Evolutionary conservation across 2,888 invertebrate species (phyloP), one percentile per base, ranked within the genome.

Genomic region (Trichacis sp.): DNA sequence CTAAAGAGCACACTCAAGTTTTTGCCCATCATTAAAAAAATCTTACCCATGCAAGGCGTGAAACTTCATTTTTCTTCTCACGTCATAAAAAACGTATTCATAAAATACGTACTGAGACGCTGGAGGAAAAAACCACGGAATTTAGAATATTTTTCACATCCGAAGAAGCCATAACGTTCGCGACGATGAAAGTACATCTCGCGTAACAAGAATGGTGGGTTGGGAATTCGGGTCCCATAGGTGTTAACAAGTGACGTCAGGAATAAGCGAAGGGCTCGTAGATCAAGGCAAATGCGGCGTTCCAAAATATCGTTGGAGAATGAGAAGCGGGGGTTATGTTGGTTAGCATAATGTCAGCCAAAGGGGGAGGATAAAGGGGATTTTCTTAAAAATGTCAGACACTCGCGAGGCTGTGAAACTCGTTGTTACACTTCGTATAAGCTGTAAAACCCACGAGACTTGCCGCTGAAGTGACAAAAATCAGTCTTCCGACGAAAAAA

Each of bases 311-410:
- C 77, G 77, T 56, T 49, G 53, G 48, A 52, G 62, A 58, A 55
- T 54, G 64, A 30, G 56, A 51, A 46, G 68, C 67, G 67, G 72
- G 54, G 68, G 52, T 48, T 30, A 62, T 56, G 56, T 73, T 79
- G 77, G 78, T 82, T 82, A 80, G 79, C 79, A 82, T 82, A 81
- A 82, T 81, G 80, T 76, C 77, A 78, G 73, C 71, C 68, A 48
- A 48, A 69, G 69, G 64, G 58, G 62, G 50, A 68, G 71, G 72
- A 68, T 66, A 73, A 66, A 69, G 70, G 64, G 72, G 75, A 76
- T 80, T 80, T 81, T 78, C 76, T 80, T 74, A 76, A 81, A 82
- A 81, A 78, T 80, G 80, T 81, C 81, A 75, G 68, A 64, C 48
- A 59, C 59, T 59, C 59, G 56, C 59, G 64, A 55, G 52, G 56